Evolutionary conservation across 2,113 vertebrate species (phyloP).

Genomic region (Takifugu bimaculatus): DNA sequence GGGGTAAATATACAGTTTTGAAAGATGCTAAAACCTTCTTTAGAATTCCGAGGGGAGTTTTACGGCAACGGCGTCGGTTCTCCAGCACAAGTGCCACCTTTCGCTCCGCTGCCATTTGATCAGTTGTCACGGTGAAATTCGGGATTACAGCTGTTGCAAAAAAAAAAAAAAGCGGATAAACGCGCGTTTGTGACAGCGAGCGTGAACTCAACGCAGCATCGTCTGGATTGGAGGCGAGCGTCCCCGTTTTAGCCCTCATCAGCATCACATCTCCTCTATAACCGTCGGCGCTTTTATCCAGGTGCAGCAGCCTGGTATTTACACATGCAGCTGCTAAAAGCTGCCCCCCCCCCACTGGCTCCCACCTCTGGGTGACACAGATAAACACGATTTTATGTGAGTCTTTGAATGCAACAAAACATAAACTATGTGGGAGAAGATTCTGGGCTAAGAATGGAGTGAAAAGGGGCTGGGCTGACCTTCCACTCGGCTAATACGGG

Average conservation of each 20-base stretch:
- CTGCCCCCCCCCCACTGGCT: constrained; percentile 57
- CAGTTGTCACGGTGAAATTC: no score
- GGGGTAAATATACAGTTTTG: no score
- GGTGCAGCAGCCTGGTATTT: constrained; percentile 45
- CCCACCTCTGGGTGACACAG: constrained; percentile 60
- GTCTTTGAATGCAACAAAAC: constrained; percentile 10
- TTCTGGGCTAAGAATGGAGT: background rate
- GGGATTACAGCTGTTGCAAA: no score
- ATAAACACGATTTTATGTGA: constrained; percentile 45
- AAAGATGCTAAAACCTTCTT: no score
- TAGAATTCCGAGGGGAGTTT: no score
- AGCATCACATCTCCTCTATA: constrained; percentile 20
- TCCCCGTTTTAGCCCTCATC: constrained; percentile 30
- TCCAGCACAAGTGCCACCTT: no score
- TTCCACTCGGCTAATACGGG: constrained; percentile 33
- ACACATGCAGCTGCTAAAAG: constrained; percentile 69
- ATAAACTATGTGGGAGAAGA: background rate
- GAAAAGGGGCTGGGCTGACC: constrained; percentile 15
- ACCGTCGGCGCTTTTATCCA: constrained; percentile 48
- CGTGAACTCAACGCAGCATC: no score
- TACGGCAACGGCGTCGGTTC: no score
- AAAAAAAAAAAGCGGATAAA: no score
- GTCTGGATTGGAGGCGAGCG: constrained; percentile 9
- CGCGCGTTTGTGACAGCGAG: no score
- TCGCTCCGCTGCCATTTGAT: no score